These are phyloP conservation scores for Nomada ferruginata DNA, from an alignment of 2,888 invertebrate genomes.

Conservation along the genomic window DNA sequence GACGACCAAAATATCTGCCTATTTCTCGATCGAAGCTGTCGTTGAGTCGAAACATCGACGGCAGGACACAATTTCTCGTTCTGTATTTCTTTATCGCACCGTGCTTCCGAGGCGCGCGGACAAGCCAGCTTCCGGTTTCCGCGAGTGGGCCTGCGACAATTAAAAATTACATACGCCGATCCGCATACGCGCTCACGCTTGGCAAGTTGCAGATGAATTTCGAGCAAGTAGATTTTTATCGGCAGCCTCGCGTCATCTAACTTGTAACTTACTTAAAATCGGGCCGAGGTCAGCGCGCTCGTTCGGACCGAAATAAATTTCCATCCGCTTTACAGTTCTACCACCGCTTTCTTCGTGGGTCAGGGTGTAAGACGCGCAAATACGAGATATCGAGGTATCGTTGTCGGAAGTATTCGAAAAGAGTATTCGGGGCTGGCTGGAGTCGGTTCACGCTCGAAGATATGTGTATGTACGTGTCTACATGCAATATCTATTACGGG, in stretches of 20 bases:
- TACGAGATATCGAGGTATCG: not conserved
- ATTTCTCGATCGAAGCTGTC: slow-evolving; percentile 15
- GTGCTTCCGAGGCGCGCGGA: not conserved
- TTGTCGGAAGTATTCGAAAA: not conserved
- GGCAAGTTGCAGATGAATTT: slow-evolving; percentile 33
- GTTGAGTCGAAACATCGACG: not conserved
- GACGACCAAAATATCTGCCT: slow-evolving; percentile 56
- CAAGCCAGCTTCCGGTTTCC: not conserved
- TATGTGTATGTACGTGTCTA: too few relatives aligned
- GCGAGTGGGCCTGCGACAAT: slow-evolving; percentile 34
- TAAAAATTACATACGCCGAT: slow-evolving; percentile 56
- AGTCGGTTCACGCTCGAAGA: not conserved
- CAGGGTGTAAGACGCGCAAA: not conserved
- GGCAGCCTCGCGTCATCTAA: slow-evolving; percentile 24
- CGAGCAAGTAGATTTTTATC: slow-evolving; percentile 8
- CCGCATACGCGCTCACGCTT: slow-evolving; percentile 27
- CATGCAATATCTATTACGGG: too few relatives aligned
- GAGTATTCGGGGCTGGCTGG: too few relatives aligned
- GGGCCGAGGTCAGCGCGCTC: slow-evolving; percentile 41
- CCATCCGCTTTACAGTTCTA: not conserved
- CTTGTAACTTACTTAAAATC: slow-evolving; percentile 50
- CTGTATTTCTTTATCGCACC: not conserved
- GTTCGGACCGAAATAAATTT: slow-evolving; percentile 31
- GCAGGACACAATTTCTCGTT: too few relatives aligned
- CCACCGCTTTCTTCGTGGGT: slow-evolving; percentile 22